Base-by-base conservation (phyloP, 1,140 invertebrate genomes). In the Anastrepha obliqua region DNA sequence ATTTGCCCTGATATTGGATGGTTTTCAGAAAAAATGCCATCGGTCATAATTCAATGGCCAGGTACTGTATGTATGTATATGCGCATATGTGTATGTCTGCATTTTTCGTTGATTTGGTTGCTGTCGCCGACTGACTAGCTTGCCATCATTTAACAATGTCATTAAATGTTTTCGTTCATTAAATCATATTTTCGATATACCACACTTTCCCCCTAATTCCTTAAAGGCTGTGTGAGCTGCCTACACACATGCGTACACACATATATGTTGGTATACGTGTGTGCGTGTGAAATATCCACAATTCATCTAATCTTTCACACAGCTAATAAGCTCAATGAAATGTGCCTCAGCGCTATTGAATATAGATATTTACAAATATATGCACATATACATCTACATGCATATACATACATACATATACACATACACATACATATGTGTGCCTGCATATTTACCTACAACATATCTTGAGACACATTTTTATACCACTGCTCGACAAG, bases 321-420 rank as follows among this genome's bases (percentile, higher is more conserved):
- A 87, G 88, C 65, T 88, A 88, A 88, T 88, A 88, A 88, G 86
- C 88, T 87, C 86, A 88, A 88, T 88, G 85, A 88, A 78, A 86
- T 88, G 64, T 59, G 65, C 65, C 47, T 13, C 64, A 60, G 55
- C 39, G 39, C 67, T 47, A 39, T 59, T 78, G n/a, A 42, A 59
- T 20, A 39, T 39, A 67, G n/a, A 70, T 65, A 58, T 65, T 42
- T 55, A 39, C 86, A 65, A 8, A n/a, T 51, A 29, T 13, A 13
- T 39, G 55, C n/a, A 85, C 17, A 70, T 55, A 3, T 9, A 20
- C 42, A 17, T 47, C 59, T 3, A 17, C 9, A n/a, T 62, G 29
- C 20, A 78, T 3, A 15, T n/a, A n/a, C n/a, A 70, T 13, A 11
- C 5, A 13, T 47, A 20, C 9, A 47, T 17, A 59, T 11, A 59